phyloP scores from a whole-genome alignment of 1,140 invertebrate species.

The Brachionus calyciflorus region DNA sequence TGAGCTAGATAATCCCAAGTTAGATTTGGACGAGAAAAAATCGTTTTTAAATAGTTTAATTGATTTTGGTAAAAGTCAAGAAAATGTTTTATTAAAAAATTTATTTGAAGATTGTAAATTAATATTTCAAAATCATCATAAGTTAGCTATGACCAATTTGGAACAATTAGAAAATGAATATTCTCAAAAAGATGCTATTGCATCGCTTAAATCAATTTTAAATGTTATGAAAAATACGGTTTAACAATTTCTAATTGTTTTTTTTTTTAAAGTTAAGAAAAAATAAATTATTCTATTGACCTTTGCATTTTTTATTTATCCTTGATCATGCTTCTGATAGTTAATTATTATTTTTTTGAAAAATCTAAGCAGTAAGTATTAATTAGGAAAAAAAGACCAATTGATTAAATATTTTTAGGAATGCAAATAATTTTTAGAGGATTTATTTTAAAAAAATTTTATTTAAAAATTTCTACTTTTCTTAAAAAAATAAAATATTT shows the following conservation, averaged over 20 bases:
- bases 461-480: too few species aligned
- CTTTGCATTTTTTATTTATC: too few species aligned
- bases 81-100: neutral
- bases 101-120: constrained; percentile 15
- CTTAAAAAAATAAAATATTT: too few species aligned
- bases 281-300: constrained; percentile 33
- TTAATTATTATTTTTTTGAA: too few species aligned
- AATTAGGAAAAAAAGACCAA: too few species aligned
- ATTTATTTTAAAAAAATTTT: too few species aligned
- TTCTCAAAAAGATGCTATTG: constrained; percentile 29
- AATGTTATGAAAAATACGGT: constrained; percentile 39
- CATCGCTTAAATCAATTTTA: constrained; percentile 40
- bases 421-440: too few species aligned
- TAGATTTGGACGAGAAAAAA: neutral
- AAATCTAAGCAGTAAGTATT: too few species aligned
- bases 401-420: too few species aligned
- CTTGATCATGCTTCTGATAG: too few species aligned
- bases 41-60: neutral
- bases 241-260: constrained; percentile 20
- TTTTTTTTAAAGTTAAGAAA: too few species aligned
- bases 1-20: neutral
- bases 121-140: constrained; percentile 35
- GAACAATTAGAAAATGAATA: constrained; percentile 39
- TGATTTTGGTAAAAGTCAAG: neutral
- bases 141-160: constrained; percentile 9